phyloP scores from a whole-genome alignment of 2,797 vertebrate genomes.

The Onychomys arenicola region DNA sequence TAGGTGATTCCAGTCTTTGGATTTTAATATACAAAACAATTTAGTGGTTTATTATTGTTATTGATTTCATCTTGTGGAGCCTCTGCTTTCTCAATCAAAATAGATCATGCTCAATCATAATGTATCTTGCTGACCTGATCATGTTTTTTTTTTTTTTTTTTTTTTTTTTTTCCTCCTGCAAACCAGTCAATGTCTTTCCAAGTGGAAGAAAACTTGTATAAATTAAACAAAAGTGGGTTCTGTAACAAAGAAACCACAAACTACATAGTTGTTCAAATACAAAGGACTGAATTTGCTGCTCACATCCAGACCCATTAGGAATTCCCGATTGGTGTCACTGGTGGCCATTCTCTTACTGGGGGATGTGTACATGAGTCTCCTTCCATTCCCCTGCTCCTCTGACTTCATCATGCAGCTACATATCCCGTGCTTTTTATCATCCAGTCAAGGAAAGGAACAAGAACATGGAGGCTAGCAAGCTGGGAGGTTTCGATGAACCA shows the following conservation, averaged over 20 bases:
- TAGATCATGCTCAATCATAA: rapidly evolving
- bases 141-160: neutral
- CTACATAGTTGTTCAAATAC: neutral
- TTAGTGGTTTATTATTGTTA: neutral
- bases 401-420: neutral
- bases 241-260: neutral
- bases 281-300: neutral
- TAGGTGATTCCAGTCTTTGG: neutral
- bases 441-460: neutral
- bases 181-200: neutral
- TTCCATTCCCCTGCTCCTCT: neutral
- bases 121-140: neutral
- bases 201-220: neutral
- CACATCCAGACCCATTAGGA: neutral
- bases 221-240: neutral
- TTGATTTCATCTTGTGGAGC: neutral
- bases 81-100: neutral
- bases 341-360: neutral
- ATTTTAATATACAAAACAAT: neutral
- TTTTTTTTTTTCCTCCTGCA: neutral
- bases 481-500: neutral
- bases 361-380: rapidly evolving
- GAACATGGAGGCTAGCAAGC: neutral
- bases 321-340: neutral
- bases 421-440: neutral